These are phyloP conservation scores for Hemibagrus wyckioides DNA, from an alignment of 2,113 vertebrate genomes.

Conservation along the genomic window DNA sequence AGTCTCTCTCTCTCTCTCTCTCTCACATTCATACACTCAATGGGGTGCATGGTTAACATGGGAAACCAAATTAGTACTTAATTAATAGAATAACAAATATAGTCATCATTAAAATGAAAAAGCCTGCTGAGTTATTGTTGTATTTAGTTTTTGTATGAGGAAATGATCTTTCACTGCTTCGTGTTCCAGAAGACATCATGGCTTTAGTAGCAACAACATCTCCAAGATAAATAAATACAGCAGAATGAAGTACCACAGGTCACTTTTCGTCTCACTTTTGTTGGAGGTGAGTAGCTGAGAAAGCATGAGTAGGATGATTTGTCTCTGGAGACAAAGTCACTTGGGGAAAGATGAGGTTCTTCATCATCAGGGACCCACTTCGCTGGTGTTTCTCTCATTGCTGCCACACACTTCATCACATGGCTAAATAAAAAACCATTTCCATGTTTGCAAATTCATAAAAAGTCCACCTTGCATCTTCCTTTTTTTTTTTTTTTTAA, in stretches of 20 bases:
- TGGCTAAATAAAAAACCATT: constrained; percentile 31
- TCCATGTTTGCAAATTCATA: constrained; percentile 49
- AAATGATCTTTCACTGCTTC: constrained; percentile 17
- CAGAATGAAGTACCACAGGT: constrained; percentile 16
- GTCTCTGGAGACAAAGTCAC: constrained; percentile 63
- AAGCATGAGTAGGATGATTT: constrained; percentile 61
- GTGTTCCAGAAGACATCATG: background rate
- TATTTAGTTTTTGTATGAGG: background rate
- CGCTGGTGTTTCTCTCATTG: constrained; percentile 52
- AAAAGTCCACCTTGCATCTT: constrained; percentile 13
- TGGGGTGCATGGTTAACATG: constrained; percentile 6
- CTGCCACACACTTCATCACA: constrained; percentile 19
- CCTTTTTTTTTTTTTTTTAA: constrained; percentile 23
- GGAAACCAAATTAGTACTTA: constrained; percentile 33
- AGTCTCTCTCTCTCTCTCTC: background rate
- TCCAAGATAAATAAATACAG: constrained; percentile 48
- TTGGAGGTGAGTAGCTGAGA: constrained; percentile 46
- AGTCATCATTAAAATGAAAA: constrained; percentile 20
- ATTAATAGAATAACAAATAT: constrained; percentile 29
- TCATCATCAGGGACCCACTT: constrained; percentile 67
- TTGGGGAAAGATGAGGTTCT: constrained; percentile 61
- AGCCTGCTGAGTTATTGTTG: background rate
- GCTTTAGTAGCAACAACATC: constrained; percentile 20
- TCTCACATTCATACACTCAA: constrained; percentile 52
- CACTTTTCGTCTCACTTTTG: constrained; percentile 53